Evolutionary conservation across 2,113 vertebrate genomes (phyloP).

Genomic region (Peromyscus leucopus): DNA sequence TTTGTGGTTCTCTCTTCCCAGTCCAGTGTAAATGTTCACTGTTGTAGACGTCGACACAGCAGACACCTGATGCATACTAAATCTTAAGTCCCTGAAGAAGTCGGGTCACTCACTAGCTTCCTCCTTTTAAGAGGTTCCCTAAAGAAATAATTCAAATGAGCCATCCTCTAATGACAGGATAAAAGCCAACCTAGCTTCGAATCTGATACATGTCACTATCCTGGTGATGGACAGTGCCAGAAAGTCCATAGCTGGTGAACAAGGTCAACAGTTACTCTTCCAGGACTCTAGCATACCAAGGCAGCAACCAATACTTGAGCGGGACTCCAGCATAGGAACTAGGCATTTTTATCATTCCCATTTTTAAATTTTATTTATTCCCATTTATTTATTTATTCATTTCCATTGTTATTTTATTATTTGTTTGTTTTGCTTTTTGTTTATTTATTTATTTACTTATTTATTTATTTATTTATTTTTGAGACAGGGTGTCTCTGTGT

Average conservation of each 20-base stretch:
- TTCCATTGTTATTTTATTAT: not conserved
- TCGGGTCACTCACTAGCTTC: not conserved
- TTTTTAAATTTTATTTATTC: no score
- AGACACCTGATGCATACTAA: not conserved
- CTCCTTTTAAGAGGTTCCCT: not conserved
- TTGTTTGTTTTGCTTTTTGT: not conserved
- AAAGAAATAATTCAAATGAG: not conserved
- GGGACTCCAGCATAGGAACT: conserved; percentile 78
- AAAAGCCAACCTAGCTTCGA: not conserved
- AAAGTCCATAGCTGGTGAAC: conserved; percentile 78
- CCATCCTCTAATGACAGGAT: not conserved
- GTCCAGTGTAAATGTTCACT: not conserved
- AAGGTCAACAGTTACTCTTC: conserved; percentile 79
- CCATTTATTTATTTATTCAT: not conserved
- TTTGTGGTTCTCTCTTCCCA: not conserved
- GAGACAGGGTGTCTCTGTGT: no score
- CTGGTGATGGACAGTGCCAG: conserved; percentile 80
- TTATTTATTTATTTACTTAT: no score
- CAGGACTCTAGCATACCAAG: conserved; percentile 82
- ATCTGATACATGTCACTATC: conserved; percentile 68
- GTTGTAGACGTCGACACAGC: not conserved
- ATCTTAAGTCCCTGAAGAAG: not conserved
- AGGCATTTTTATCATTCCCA: not conserved
- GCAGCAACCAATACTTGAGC: conserved; percentile 70
- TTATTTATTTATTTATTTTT: no score